Evolutionary conservation across 2,797 vertebrate species (phyloP).

Genomic region (Ceryle rudis): DNA sequence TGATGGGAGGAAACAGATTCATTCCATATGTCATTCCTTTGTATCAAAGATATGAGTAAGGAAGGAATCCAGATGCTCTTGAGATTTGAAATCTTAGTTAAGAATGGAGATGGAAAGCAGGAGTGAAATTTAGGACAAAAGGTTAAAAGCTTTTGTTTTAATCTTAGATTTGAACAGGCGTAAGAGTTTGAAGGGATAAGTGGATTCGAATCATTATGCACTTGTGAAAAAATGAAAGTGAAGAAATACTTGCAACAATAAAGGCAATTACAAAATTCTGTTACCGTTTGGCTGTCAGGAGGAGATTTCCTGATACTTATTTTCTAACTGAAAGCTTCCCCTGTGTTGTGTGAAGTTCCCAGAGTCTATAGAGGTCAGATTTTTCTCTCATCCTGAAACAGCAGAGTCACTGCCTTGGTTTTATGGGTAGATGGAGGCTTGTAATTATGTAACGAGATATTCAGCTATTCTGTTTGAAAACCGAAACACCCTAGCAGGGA

Average conservation of each 20-base stretch:
- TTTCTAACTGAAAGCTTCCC: neutral
- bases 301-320: neutral
- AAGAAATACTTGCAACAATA: neutral
- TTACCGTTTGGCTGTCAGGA: neutral
- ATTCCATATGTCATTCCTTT: neutral
- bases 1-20: neutral
- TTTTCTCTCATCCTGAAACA: neutral
- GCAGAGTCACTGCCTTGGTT: neutral
- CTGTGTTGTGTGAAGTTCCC: neutral
- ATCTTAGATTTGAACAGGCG: neutral
- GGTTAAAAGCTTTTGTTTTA: constrained; percentile 20
- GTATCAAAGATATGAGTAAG: neutral
- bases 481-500: neutral
- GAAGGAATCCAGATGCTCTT: neutral
- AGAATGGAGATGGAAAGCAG: neutral
- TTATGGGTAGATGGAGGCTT: neutral
- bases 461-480: neutral
- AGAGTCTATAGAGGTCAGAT: neutral
- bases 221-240: neutral
- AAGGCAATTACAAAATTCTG: neutral
- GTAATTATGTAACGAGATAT: constrained; percentile 2
- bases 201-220: neutral
- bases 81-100: neutral
- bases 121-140: neutral
- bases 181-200: neutral